Evolutionary conservation across 2,113 vertebrate genomes (phyloP), one percentile per base, ranked within the genome.

Genomic region (Psilopogon haemacephalus): DNA sequence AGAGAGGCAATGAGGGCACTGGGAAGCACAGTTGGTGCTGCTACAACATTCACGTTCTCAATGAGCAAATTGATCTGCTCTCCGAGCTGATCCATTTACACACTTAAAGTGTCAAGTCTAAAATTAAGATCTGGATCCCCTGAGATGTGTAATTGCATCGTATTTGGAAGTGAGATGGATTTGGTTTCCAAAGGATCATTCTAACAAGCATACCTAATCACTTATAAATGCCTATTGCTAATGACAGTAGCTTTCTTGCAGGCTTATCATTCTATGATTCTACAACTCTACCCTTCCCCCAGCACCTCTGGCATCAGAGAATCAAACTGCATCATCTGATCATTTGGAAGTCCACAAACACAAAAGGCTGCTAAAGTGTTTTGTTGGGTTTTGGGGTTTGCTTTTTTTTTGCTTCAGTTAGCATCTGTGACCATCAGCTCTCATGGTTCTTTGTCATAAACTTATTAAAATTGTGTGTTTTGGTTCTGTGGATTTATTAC

Each of bases 401-500:
- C n/a, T 44, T 92, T 75, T 75, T 58, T 38, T n/a, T n/a, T 54
- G n/a, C 20, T 71, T 77, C 86, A 58, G 52, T 92, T 62, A 85
- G 46, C 55, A 52, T 84, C 55, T 40, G 52, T 59, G 55, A n/a
- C 33, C 56, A 86, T 76, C 71, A 68, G 65, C 72, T 90, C 48
- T 86, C 46, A 46, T 60, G 44, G 74, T 95, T 79, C 86, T 83
- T 76, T 52, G 59, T 60, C 68, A 87, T 89, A 79, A 85, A 78
- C 28, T 73, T 89, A 89, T 77, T 92, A 70, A 68, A 93, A 91
- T n/a, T 83, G 16, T 67, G 15, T 72, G 46, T 9, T 92, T 92
- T 77, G 8, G 20, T 80, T 86, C 60, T 71, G 16, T 59, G 38
- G 82, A 92, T 95, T 92, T 94, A 94, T 92, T 85, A 60, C 64